These are phyloP conservation scores for Novumbra hubbsi DNA, from an alignment of 2,797 vertebrate species.

Conservation along the genomic window DNA sequence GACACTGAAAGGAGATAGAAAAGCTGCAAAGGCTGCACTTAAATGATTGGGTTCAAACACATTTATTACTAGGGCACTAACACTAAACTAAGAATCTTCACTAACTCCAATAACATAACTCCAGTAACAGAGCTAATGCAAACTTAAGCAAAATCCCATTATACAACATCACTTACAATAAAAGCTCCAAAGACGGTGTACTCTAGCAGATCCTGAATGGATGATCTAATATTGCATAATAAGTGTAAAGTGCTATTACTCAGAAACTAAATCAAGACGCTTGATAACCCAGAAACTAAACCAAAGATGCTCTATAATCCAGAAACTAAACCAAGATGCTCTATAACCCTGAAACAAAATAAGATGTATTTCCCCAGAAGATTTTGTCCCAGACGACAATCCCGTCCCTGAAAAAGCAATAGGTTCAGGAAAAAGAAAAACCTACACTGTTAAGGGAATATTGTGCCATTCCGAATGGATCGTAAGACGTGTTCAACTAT, in stretches of 20 bases:
- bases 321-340: background rate
- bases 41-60: background rate
- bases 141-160: background rate
- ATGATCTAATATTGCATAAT: background rate
- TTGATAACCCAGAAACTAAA: background rate
- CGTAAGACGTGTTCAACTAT: background rate
- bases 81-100: background rate
- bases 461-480: background rate
- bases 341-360: background rate
- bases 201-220: background rate
- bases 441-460: background rate
- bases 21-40: background rate
- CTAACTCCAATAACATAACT: background rate
- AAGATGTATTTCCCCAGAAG: background rate
- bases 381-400: background rate
- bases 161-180: background rate
- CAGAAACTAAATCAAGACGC: background rate
- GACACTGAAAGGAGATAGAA: background rate
- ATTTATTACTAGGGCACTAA: background rate
- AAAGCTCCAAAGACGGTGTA: background rate
- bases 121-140: background rate
- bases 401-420: background rate
- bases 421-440: background rate
- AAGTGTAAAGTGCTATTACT: background rate
- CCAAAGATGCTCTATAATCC: background rate